A percentile compares a stretch with the other conserved stretches of the same genome.
phyloP scores from a whole-genome alignment of 2,113 vertebrate genomes.

The Callipepla californica region DNA sequence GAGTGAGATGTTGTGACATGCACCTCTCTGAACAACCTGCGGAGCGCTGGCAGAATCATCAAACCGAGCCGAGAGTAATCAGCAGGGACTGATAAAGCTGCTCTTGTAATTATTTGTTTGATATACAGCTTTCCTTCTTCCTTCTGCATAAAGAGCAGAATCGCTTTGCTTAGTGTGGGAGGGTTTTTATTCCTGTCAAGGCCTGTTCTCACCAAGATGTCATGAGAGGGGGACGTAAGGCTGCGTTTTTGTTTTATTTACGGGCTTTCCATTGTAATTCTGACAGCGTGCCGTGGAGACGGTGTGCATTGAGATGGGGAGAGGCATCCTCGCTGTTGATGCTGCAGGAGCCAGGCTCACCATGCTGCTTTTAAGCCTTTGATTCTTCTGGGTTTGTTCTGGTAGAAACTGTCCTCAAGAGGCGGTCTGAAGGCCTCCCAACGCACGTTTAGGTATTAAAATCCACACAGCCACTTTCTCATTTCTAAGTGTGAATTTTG shows the following conservation, averaged over 20 bases:
- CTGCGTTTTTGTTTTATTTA: constrained; percentile 59
- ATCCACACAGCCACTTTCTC: background rate
- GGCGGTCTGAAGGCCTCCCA: rapidly evolving
- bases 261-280: constrained; percentile 30
- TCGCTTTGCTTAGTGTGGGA: constrained; percentile 51
- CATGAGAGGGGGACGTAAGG: constrained; percentile 42
- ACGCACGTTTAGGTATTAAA: background rate
- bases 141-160: constrained; percentile 51
- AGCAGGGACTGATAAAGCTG: constrained; percentile 69
- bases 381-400: background rate
- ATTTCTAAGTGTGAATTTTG: background rate
- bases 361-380: background rate
- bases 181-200: constrained; percentile 55
- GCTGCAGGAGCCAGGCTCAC: background rate
- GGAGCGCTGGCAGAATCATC: constrained; percentile 49
- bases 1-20: constrained; percentile 71
- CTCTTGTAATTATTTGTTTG: constrained; percentile 70
- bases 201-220: constrained; percentile 52
- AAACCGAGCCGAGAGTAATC: constrained; percentile 57
- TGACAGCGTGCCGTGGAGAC: background rate
- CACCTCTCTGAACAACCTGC: constrained; percentile 62
- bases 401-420: background rate
- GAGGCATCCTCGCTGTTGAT: background rate
- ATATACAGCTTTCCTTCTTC: constrained; percentile 68
- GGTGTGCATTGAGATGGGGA: background rate